Evolutionary conservation across 2,888 invertebrate species (phyloP), one percentile per base, ranked within the genome.

Genomic region (Galerucella calmariensis): DNA sequence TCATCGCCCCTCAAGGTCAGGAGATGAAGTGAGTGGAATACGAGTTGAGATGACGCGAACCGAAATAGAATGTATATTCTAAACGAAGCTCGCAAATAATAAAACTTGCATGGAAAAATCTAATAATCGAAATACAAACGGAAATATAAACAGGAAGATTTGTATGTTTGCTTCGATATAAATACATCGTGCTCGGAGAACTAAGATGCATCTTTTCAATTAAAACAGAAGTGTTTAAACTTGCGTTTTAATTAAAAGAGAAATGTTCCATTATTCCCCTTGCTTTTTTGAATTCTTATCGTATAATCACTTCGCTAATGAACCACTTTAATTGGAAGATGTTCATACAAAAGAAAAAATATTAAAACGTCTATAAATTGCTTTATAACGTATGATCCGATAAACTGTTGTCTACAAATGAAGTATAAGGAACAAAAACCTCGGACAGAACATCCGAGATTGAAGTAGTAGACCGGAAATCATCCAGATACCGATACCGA

Each of bases 1-100:
- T 63, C 63, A 63, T 9, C 63, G 35, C 44, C 63, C 2, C 63
- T 63, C 63, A 63, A 63, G 63, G 63, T 63, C 63, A 44, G n/a
- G 16, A 35, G 63, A 44, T 63, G 44, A 44, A 63, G 41, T 44
- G 44, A 63, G 63, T 63, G 63, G 44, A 44, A 63, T 63, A 63
- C 44, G 63, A 63, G 63, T 16, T 63, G 27, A 44, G 20, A 63
- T 61, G 27, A 61, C 12, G 61, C 11, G 61, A 35, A 16, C 12
- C 14, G 35, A 61, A 35, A 61, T 35, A 9, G 27, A 27, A n/a
- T 53, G 53, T 16, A 20, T 20, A 53, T 53, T n/a, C n/a, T 14
- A n/a, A 53, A 16, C 53, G n/a, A 53, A 53, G 16, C 53, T 53
- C 4, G 16, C 53, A 53, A 53, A 53, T 53, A n/a, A 53, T 53